Conservation (phyloP, 2,113 vertebrate species). For the Agelaius phoeniceus region DNA sequence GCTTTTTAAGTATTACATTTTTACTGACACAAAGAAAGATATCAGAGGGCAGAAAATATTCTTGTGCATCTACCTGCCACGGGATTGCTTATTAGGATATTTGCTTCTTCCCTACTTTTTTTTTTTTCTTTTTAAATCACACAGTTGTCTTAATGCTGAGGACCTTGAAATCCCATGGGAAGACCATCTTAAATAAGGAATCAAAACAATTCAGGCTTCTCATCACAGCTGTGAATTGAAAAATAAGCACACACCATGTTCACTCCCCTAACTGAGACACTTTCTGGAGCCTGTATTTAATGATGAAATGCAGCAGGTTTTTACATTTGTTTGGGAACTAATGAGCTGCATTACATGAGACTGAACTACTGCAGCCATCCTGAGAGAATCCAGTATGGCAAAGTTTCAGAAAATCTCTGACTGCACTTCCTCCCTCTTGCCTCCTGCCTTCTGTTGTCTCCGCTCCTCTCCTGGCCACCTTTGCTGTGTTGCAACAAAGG, state of each 20-base stretch:
- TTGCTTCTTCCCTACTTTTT: neutral
- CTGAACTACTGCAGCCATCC: neutral
- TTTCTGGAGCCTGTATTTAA: neutral
- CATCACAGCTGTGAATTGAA: neutral
- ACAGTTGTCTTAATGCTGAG: neutral
- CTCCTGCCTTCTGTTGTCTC: neutral
- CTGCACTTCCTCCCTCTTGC: neutral
- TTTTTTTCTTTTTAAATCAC: neutral
- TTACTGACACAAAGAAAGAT: neutral
- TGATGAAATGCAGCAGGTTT: neutral
- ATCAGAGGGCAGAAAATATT: neutral
- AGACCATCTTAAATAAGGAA: slow-evolving; percentile 14
- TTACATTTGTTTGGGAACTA: neutral
- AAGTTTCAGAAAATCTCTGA: neutral
- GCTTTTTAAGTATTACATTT: neutral
- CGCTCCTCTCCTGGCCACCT: accelerated
- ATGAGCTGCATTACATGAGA: neutral
- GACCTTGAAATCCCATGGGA: slow-evolving; percentile 38
- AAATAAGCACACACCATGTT: neutral
- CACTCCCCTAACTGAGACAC: neutral
- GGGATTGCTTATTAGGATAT: neutral
- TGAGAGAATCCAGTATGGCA: neutral
- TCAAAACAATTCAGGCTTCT: slow-evolving; percentile 32
- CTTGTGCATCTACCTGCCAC: neutral
- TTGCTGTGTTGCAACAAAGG: neutral